Conservation (phyloP, 2,797 vertebrate species). For the Tenualosa ilisha region DNA sequence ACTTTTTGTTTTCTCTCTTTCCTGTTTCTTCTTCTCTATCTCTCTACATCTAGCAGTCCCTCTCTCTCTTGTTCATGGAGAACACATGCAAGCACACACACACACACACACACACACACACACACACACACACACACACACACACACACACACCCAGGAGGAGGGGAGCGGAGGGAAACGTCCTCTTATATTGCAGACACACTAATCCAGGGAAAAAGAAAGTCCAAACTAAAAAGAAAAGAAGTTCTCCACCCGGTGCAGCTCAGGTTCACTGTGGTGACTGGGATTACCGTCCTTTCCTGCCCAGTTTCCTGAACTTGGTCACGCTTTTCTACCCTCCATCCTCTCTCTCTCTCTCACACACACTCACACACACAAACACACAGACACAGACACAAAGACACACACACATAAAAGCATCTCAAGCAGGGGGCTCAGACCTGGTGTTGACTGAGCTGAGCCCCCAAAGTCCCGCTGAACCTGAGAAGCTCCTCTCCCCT, state of each 20-base stretch:
- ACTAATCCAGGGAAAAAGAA: constrained; percentile 48
- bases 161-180: neutral
- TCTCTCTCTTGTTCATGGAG: too few species aligned
- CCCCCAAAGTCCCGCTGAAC: neutral
- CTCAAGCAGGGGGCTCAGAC: neutral
- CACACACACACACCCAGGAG: neutral
- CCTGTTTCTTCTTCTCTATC: too few species aligned
- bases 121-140: neutral
- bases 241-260: neutral
- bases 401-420: neutral
- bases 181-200: constrained; percentile 23
- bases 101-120: constrained; percentile 19
- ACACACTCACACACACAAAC: constrained; percentile 1
- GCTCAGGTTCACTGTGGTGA: constrained; percentile 44
- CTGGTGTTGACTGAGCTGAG: neutral
- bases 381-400: neutral
- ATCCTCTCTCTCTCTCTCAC: constrained; percentile 46
- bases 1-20: too few species aligned
- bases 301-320: constrained; percentile 55
- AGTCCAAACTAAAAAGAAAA: constrained; percentile 34
- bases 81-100: neutral
- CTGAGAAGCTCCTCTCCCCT: neutral
- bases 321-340: constrained; percentile 47
- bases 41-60: too few species aligned
- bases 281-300: constrained; percentile 32